Evolutionary conservation across 92 coral and sea anemone genomes (phyloP).

Genomic region (Parazoanthus darwini): DNA sequence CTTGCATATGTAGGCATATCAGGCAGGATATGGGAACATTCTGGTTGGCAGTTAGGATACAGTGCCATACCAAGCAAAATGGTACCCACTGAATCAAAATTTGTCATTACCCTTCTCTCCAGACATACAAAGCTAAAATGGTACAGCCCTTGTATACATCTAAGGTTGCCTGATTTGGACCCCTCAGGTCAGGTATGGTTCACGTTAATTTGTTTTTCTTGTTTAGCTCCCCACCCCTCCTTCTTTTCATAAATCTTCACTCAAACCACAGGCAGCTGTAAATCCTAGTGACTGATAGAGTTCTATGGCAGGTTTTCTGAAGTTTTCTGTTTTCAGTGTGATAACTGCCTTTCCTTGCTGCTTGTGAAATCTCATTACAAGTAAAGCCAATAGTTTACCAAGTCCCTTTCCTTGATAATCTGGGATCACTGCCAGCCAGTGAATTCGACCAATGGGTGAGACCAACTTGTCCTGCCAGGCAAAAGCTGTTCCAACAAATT

Average conservation of each 20-base stretch:
- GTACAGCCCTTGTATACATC: too few relatives aligned
- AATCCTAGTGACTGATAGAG: conserved; percentile 4
- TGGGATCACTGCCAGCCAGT: conserved; percentile 76
- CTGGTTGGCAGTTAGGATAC: too few relatives aligned
- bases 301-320: conserved; percentile 1
- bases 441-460: conserved; percentile 45
- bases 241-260: neutral
- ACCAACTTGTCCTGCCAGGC: conserved; percentile 66
- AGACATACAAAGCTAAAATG: too few relatives aligned
- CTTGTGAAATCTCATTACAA: conserved; percentile 52
- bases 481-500: conserved; percentile 62
- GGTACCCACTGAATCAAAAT: too few relatives aligned
- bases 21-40: too few relatives aligned
- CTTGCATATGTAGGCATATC: too few relatives aligned
- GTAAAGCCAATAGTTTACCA: conserved; percentile 49
- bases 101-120: too few relatives aligned
- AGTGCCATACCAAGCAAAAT: too few relatives aligned
- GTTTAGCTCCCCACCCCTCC: neutral
- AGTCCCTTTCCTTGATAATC: conserved; percentile 62
- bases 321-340: conserved; percentile 42
- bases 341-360: conserved; percentile 55
- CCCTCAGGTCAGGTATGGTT: too few relatives aligned
- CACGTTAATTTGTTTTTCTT: too few relatives aligned
- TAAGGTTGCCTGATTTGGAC: too few relatives aligned
- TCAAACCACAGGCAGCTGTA: neutral